phyloP scores from a whole-genome alignment of 2,113 vertebrate species.

The Thalassoma bifasciatum region DNA sequence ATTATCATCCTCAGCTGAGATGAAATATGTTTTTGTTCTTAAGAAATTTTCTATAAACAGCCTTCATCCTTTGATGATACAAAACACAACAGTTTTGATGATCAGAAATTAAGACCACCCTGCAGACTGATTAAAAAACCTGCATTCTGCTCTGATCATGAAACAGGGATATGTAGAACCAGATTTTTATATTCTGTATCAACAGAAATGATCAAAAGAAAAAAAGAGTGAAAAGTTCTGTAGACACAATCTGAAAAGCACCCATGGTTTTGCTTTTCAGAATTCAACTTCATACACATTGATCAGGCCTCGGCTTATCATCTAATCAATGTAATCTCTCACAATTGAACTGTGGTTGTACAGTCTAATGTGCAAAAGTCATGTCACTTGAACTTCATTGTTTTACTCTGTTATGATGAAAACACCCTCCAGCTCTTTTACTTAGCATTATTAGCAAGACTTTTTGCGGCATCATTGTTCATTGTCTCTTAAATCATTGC shows the following conservation, averaged over 20 bases:
- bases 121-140: background rate
- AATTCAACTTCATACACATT: background rate
- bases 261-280: background rate
- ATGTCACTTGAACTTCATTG: constrained; percentile 4
- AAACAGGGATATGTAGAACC: background rate
- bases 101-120: background rate
- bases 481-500: constrained; percentile 42
- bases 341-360: background rate
- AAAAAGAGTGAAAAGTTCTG: background rate
- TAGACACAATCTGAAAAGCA: background rate
- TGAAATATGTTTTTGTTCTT: background rate
- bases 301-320: constrained; percentile 9
- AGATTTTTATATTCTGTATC: background rate
- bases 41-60: background rate
- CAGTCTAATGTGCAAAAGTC: constrained; percentile 5
- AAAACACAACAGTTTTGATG: background rate
- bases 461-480: constrained; percentile 28
- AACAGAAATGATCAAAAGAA: background rate
- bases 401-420: constrained; percentile 25
- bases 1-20: background rate
- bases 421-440: constrained; percentile 31
- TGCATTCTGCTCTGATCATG: background rate
- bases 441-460: constrained; percentile 41
- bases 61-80: background rate
- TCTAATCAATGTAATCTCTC: constrained; percentile 1